Evolutionary conservation across 2,888 invertebrate species (phyloP), one percentile per base, ranked within the genome.

Genomic region (Lagria hirta): DNA sequence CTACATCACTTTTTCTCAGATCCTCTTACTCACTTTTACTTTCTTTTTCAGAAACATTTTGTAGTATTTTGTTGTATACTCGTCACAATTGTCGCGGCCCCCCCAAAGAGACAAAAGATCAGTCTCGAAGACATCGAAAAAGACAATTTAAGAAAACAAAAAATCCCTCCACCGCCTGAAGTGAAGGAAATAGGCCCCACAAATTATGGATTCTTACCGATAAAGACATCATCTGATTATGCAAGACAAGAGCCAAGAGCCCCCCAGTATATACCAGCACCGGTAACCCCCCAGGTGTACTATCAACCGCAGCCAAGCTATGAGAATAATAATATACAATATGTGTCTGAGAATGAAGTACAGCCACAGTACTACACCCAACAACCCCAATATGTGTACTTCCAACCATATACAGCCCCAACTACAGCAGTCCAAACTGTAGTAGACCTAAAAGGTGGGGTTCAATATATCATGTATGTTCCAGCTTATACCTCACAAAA

Each of bases 41-140:
- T 65, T 21, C n/a, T n/a, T 14, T 42, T 42, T 10, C 55, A 68
- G 68, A 66, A 57, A 52, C 48, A 49, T 33, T 30, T 58, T 22
- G 22, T 54, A 15, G 20, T 61, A 17, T 23, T 63, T 22, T 55
- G 49, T 44, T 57, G 54, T 27, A 48, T 62, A 23, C 23, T 61
- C 55, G 20, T 50, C 65, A 26, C n/a, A n/a, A n/a, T n/a, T n/a
- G 66, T 64, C 2, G 49, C 60, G 14, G 55, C 56, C n/a, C n/a
- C n/a, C n/a, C n/a, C n/a, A 77, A 71, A 24, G 80, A n/a, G n/a
- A 82, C 41, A 78, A 80, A 84, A 83, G 68, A 76, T 85, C 42
- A 80, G 83, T 53, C 71, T 87, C 29, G 84, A 86, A 65, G 87
- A 87, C 67, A 84, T 87, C 50, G 86, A 88, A 63, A 76, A 79